A percentile compares a stretch with the other conserved stretches of the same genome.
Evolutionary conservation across 2,113 vertebrate genomes (phyloP).

Genomic region (Pyrgilauda ruficollis): DNA sequence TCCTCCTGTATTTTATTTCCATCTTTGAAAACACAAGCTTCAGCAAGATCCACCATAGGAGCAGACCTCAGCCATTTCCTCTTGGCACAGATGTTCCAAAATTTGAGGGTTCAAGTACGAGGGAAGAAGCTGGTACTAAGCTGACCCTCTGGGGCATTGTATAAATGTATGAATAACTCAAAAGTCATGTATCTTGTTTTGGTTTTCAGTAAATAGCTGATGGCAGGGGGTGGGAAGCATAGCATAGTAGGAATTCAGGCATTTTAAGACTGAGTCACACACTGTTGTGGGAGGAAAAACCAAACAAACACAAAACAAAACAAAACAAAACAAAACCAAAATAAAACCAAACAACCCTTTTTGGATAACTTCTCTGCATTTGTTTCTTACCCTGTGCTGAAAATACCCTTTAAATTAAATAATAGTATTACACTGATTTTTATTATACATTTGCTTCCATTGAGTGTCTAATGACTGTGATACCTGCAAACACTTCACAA

Average conservation of each 20-base stretch:
- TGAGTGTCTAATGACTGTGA: background rate
- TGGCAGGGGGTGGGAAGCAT: background rate
- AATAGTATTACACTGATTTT: background rate
- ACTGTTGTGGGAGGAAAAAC: no score
- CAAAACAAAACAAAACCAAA: background rate
- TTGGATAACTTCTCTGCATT: background rate
- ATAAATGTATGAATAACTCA: background rate
- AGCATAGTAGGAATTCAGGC: background rate
- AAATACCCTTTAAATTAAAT: background rate
- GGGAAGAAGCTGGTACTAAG: background rate
- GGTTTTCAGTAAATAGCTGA: background rate
- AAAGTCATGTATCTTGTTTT: background rate
- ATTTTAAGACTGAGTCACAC: background rate
- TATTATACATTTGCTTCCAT: background rate
- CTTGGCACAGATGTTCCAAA: background rate
- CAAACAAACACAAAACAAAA: background rate
- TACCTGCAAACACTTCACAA: background rate
- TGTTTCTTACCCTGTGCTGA: background rate
- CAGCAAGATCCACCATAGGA: rapidly evolving
- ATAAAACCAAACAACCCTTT: rapidly evolving
- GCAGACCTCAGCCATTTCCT: background rate
- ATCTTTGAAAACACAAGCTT: background rate
- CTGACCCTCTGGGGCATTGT: background rate
- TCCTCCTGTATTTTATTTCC: conserved; percentile 20
- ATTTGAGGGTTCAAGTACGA: rapidly evolving